Conservation (phyloP, 2,113 vertebrate genomes). For the Phaetusa simplex region DNA sequence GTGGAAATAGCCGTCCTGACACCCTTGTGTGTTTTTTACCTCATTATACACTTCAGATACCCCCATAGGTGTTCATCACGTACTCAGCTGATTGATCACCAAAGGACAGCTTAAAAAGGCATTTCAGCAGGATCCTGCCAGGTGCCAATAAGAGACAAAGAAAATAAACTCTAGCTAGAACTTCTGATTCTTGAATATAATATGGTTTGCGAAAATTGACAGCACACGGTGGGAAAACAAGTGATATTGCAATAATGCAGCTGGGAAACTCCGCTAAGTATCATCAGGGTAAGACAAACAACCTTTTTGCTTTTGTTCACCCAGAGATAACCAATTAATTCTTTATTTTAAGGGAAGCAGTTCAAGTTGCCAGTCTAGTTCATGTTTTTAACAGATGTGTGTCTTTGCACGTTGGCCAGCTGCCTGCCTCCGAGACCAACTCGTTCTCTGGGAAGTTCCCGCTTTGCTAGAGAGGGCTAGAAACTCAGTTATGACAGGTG, state of each 20-base stretch:
- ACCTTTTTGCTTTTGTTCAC: not conserved
- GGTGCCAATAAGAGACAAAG: not conserved
- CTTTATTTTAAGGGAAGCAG: not conserved
- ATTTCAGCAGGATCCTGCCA: not conserved
- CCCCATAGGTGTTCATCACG: not conserved
- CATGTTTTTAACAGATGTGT: not conserved
- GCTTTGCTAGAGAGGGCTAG: not conserved
- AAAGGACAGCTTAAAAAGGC: not conserved
- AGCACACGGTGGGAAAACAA: not conserved
- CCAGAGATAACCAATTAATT: not conserved
- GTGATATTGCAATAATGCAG: not conserved
- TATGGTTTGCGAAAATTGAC: not conserved
- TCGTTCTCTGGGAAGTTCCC: not conserved
- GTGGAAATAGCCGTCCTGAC: not conserved
- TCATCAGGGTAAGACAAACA: not conserved
- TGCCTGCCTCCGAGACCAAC: not conserved
- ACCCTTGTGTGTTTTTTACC: not conserved
- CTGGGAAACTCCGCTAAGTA: not conserved
- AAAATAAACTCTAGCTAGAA: not conserved
- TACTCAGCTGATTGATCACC: not conserved
- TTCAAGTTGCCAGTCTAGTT: not conserved
- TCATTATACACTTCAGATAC: not conserved
- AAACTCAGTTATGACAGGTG: not conserved
- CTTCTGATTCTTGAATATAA: not conserved
- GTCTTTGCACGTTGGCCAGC: not conserved